A percentile compares a stretch with the other conserved stretches of the same genome.
These are phyloP conservation scores for Corythornis vintsioides DNA, from an alignment of 2,113 vertebrate genomes.

Conservation along the genomic window DNA sequence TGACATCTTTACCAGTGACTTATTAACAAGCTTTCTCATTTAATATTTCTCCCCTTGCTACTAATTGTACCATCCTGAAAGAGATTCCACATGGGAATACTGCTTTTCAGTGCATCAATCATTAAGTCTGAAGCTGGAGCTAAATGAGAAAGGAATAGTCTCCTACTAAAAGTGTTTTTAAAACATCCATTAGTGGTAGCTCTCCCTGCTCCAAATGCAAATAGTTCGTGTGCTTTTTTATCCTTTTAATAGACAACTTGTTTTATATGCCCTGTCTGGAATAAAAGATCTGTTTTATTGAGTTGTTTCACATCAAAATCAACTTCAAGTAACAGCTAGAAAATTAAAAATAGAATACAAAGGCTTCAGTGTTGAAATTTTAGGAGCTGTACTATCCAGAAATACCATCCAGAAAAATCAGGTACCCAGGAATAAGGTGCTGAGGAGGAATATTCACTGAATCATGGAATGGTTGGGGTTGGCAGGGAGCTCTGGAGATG, in stretches of 20 bases:
- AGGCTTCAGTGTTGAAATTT: not conserved
- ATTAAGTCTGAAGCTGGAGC: not conserved
- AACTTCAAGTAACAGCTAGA: not conserved
- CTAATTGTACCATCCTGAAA: not conserved
- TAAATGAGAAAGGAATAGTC: not conserved
- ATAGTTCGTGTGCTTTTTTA: not conserved
- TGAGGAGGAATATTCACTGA: not conserved
- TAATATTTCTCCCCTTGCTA: not conserved
- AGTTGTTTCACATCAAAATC: not conserved
- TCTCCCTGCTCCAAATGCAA: not conserved
- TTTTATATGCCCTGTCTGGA: not conserved
- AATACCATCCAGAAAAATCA: not conserved
- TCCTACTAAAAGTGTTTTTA: not conserved
- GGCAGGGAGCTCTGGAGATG: too few relatives aligned
- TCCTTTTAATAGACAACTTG: not conserved
- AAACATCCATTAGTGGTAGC: not conserved
- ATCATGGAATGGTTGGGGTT: too few relatives aligned
- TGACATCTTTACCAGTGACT: not conserved
- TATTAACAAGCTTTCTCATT: not conserved
- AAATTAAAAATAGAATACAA: fast-evolving
- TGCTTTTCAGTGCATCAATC: not conserved
- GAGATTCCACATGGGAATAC: not conserved
- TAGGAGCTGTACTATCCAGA: not conserved
- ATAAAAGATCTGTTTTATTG: not conserved
- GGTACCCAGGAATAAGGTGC: not conserved